Base-by-base conservation (phyloP, 2,888 invertebrate genomes). In the Dryomyza anilis region DNA sequence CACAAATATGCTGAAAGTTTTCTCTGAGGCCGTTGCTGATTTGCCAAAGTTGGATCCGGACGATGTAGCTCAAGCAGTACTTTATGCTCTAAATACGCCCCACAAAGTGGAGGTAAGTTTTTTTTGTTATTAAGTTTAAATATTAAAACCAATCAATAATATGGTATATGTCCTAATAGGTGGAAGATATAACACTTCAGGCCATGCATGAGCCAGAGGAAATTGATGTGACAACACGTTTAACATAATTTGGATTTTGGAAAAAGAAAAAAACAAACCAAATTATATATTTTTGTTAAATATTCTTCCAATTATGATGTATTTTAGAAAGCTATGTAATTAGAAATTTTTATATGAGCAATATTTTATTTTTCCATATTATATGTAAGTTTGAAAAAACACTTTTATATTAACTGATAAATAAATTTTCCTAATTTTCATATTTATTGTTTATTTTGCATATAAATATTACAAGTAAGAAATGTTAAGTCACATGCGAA, bases 41-140 rank as follows among this genome's bases (percentile, higher is more conserved):
- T 74, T 84, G 68, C 84, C 86, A 45, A 77, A 81, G 59, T 83
- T 89, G 5, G 80, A 85, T 55, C 76, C 89, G 0, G 78, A 83
- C 46, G 90, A 91, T 74, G 84, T 91, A 6, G 88, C 89, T 0
- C 85, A 88, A 67, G 86, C 89, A 1, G 86, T 89, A 1, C 66
- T 87, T 12, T 89, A 88, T 74, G 86, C 86, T 0, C 78, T 91
- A 14, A 84, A 87, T 5, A 87, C 88, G 0, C 89, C 89, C 2
- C 84, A 87, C 0, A 84, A 86, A 70, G 88, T 87, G 14, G 86
- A 87, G 81, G 87, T 87, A 76, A 74, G 16, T 19, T 43, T 3
- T 12, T 7, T 30, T 10, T 46, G 14, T 43, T 33, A 43, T 16
- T 8, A 14, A 43, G 1, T 27, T 2, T 3, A 25, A 39, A 48